phyloP scores from a whole-genome alignment of 2,113 vertebrate genomes.

The Nothobranchius furzeri region DNA sequence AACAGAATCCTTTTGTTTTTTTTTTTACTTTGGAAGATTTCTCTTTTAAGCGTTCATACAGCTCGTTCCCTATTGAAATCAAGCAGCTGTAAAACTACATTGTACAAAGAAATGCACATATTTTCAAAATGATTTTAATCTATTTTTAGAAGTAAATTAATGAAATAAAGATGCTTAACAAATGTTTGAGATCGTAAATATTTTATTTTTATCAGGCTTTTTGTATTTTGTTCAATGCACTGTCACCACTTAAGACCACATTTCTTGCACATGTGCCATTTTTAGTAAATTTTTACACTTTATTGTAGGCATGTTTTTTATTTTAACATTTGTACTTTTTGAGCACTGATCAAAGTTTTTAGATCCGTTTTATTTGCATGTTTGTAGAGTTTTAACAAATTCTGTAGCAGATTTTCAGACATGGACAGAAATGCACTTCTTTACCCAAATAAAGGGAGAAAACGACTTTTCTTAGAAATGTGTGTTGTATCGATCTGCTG shows the following conservation, averaged over 20 bases:
- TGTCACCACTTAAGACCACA: not conserved
- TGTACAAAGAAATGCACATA: not conserved
- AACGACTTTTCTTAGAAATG: not conserved
- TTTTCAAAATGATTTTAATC: not conserved
- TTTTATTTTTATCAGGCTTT: not conserved
- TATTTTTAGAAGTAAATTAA: not conserved
- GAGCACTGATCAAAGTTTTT: constrained; percentile 21
- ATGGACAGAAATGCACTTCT: constrained; percentile 10
- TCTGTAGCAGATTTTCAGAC: not conserved
- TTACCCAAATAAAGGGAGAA: constrained; percentile 42
- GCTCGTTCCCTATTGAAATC: constrained; percentile 22
- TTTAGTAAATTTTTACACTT: not conserved
- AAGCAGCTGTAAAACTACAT: constrained; percentile 1
- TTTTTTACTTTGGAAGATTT: not conserved
- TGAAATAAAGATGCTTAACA: not conserved
- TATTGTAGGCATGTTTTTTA: constrained; percentile 8
- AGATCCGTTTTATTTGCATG: not conserved
- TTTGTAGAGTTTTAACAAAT: too few species aligned
- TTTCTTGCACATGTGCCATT: not conserved
- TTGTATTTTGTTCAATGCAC: not conserved
- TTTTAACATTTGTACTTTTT: constrained; percentile 10
- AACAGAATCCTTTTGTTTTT: not conserved
- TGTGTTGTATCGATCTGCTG: constrained; percentile 8
- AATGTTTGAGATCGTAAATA: not conserved
- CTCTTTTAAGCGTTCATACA: not conserved